Evolutionary conservation across 2,113 vertebrate species (phyloP), one percentile per base, ranked within the genome.

Genomic region (Gallinago jamesoni): DNA sequence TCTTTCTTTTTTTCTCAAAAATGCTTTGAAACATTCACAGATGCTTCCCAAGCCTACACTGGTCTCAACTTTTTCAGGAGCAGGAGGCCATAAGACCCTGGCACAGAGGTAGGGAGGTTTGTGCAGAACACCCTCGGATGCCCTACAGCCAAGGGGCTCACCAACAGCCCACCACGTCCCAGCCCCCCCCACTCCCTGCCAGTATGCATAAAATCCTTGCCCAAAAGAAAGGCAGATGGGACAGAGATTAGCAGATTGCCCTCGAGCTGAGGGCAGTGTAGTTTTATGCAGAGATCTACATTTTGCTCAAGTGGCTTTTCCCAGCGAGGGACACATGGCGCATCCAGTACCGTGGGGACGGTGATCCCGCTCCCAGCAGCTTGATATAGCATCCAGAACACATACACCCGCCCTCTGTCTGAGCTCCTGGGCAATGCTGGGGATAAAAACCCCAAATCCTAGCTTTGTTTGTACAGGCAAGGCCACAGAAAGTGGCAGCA

Each of bases 261-360:
- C 31, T 47, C 56, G 66, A 62, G 16, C 0, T 19, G 55, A 43
- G 82, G 55, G 41, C 30, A 57, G 56, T 0, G 0, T 14, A 25
- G 50, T 17, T 90, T 45, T 20, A 15, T 0, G 0, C 39, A 48
- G 50, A 41, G 43, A 69, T 41, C 53, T 53, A 5, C 19, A 62
- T 17, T 20, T 60, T n/a, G 45, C 39, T 75, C 0, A 83, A 57
- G 47, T 12, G 57, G 18, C 11, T 63, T 53, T 48, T 52, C 15
- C 63, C 63, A 87, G 22, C 0, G 0, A 76, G n/a, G 63, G 20
- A n/a, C 64, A 73, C 12, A 5, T 2, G 17, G 63, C 19, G 35
- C 43, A 27, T 8, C 28, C 3, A 73, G 56, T 1, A 4, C 70
- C 0, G 1, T 18, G 8, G 22, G 23, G 11, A 47, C 0, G 0